Conservation (phyloP, 2,797 vertebrate species). For the Bovichtus diacanthus region DNA sequence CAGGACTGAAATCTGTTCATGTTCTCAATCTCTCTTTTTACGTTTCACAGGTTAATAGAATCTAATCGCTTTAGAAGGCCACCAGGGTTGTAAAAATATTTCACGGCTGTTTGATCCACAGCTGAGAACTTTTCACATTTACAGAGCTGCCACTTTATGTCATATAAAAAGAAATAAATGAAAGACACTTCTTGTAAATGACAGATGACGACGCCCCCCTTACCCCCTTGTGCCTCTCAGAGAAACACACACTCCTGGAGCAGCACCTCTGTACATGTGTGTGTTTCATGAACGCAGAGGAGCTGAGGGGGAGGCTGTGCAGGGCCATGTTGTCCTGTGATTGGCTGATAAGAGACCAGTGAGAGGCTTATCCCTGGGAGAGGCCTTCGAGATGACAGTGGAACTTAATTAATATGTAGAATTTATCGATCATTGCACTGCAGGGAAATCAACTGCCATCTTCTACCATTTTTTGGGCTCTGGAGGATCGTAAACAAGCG, state of each 20-base stretch:
- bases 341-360: constrained; percentile 49
- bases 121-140: constrained; percentile 55
- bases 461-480: constrained; percentile 57
- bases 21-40: constrained; percentile 45
- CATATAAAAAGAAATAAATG: constrained; percentile 56
- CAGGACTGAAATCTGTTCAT: constrained; percentile 36
- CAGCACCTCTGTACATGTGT: constrained; percentile 27
- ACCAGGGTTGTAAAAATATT: constrained; percentile 48
- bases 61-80: constrained; percentile 55
- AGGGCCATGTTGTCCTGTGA: background rate
- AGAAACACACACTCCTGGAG: constrained; percentile 23
- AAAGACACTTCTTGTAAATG: constrained; percentile 58
- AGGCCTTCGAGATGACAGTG: constrained; percentile 73
- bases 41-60: constrained; percentile 52
- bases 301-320: constrained; percentile 18
- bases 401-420: constrained; percentile 83
- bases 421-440: constrained; percentile 82
- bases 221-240: background rate
- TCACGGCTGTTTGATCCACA: constrained; percentile 54
- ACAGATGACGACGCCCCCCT: constrained; percentile 23
- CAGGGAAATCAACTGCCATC: constrained; percentile 78
- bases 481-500: constrained; percentile 61
- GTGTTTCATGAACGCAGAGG: constrained; percentile 44
- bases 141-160: constrained; percentile 37
- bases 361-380: constrained; percentile 46